Conservation (phyloP, 1,140 invertebrate species). For the Orchestia grillus region DNA sequence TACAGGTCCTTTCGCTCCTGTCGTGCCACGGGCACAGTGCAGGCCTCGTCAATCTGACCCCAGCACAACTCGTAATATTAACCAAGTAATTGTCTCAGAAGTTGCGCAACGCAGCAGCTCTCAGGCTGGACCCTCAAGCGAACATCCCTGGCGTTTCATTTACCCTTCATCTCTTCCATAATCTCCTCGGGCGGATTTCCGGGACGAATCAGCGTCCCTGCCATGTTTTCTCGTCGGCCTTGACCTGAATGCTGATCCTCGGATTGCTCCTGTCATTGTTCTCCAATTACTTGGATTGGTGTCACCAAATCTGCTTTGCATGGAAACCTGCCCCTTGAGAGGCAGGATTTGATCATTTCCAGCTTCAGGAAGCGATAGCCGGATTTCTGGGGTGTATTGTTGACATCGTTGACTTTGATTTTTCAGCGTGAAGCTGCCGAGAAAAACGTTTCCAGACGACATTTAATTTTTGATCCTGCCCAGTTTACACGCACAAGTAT, state of each 20-base stretch:
- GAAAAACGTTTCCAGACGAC: background rate
- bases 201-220: background rate
- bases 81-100: background rate
- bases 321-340: background rate
- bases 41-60: too few species aligned
- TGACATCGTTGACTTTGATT: background rate
- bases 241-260: background rate
- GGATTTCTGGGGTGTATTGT: background rate
- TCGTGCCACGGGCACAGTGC: too few species aligned
- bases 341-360: background rate
- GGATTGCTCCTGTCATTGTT: background rate
- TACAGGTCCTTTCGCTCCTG: too few species aligned
- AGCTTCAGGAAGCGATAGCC: background rate
- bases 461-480: background rate
- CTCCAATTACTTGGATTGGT: background rate
- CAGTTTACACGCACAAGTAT: background rate
- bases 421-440: background rate
- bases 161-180: background rate
- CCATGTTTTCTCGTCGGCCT: background rate
- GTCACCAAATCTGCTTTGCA: constrained; percentile 7
- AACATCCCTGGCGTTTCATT: background rate
- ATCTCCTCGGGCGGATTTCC: background rate
- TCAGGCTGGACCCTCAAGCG: background rate
- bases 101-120: background rate
- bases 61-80: background rate